Percentiles rank a stretch among this genome's conserved stretches.
These are phyloP conservation scores for Drosophila biarmipes DNA, from an alignment of 1,140 invertebrate species.

Conservation along the genomic window DNA sequence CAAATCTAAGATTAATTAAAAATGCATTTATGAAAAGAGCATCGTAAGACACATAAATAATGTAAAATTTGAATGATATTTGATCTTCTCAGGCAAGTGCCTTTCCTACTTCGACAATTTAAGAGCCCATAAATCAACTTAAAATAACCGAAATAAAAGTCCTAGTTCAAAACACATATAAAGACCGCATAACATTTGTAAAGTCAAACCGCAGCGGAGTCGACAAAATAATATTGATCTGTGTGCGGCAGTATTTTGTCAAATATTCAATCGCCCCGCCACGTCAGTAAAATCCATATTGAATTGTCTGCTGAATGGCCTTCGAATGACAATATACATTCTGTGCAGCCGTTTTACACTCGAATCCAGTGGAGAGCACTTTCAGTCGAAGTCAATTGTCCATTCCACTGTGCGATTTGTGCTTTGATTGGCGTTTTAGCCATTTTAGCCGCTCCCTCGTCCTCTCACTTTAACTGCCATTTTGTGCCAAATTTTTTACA, in stretches of 20 bases:
- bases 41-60: no score
- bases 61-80: no score
- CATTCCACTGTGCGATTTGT: conserved; percentile 38
- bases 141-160: not conserved
- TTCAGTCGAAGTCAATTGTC: conserved; percentile 38
- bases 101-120: no score
- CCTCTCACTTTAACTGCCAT: conserved; percentile 8
- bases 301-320: conserved; percentile 8
- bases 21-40: no score
- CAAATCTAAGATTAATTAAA: no score
- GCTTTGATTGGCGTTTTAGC: conserved; percentile 43
- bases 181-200: not conserved
- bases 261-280: not conserved
- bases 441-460: not conserved
- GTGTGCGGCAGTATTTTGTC: not conserved
- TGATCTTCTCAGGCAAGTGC: no score
- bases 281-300: conserved; percentile 6
- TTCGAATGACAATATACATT: conserved; percentile 29
- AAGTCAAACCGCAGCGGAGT: not conserved
- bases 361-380: conserved; percentile 10
- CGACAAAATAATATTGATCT: no score
- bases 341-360: conserved; percentile 7
- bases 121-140: no score
- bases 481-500: conserved; percentile 30
- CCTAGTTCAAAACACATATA: no score